Conservation (phyloP, 53 echinoderm and acorn worm species). For the Arbacia lixula region DNA sequence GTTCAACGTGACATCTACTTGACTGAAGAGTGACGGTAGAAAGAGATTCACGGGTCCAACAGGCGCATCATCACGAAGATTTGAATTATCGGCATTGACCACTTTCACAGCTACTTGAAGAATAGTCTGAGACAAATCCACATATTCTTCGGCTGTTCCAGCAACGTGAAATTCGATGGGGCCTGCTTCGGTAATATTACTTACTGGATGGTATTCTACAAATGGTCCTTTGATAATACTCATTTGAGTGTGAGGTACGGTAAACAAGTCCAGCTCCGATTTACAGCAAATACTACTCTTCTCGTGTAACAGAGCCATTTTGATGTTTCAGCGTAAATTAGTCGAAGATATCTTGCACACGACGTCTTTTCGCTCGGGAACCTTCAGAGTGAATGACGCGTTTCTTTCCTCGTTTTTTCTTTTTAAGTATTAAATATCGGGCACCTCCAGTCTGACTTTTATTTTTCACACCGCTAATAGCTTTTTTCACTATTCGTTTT, state of each 20-base stretch:
- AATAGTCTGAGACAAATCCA: constrained; percentile 63
- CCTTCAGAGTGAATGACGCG: constrained; percentile 10
- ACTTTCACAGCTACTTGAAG: constrained; percentile 45
- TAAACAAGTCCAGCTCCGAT: constrained; percentile 60
- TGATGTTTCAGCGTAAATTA: no score
- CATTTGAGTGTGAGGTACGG: constrained; percentile 58
- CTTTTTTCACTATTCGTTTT: constrained; percentile 21
- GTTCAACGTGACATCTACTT: constrained; percentile 61
- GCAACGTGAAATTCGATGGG: constrained; percentile 61
- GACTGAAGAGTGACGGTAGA: constrained; percentile 64
- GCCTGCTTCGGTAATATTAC: constrained; percentile 55
- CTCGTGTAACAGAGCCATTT: constrained; percentile 60
- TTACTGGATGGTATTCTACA: constrained; percentile 51
- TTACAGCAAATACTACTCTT: constrained; percentile 38
- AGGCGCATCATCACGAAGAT: constrained; percentile 28
- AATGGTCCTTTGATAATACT: constrained; percentile 44
- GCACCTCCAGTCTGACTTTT: constrained; percentile 12
- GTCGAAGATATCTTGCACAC: constrained; percentile 47
- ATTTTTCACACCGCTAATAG: background rate
- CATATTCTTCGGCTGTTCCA: constrained; percentile 54
- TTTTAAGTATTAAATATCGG: constrained; percentile 7
- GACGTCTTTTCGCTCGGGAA: constrained; percentile 31
- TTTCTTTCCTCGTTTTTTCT: background rate
- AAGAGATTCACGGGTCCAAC: constrained; percentile 70
- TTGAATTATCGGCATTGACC: background rate